Conservation (phyloP, 53 echinoderm and acorn worm species). For the Henricia sp. region DNA sequence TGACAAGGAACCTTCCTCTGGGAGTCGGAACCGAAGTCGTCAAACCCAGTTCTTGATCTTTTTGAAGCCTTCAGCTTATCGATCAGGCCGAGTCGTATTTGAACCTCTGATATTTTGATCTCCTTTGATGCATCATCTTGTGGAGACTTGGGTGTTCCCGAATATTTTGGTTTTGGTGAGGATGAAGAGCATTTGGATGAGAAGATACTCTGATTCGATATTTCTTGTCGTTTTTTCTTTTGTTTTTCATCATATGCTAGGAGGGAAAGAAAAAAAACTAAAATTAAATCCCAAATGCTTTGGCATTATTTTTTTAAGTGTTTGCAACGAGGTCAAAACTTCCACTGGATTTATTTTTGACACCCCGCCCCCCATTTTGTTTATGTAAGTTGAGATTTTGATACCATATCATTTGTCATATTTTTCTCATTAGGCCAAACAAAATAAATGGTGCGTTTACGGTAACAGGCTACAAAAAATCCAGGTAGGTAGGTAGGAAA, state of each 20-base stretch:
- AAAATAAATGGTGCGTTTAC: too few relatives aligned
- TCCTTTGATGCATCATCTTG: background rate
- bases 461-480: too few relatives aligned
- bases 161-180: constrained; percentile 14
- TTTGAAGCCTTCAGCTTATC: constrained; percentile 10
- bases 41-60: constrained; percentile 6
- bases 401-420: too few relatives aligned
- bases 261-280: constrained; percentile 1
- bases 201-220: constrained; percentile 76
- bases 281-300: too few relatives aligned
- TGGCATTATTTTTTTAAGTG: too few relatives aligned
- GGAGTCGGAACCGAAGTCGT: constrained; percentile 24
- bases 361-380: too few relatives aligned
- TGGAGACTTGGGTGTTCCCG: constrained; percentile 13
- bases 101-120: background rate
- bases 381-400: too few relatives aligned
- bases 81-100: constrained; percentile 37
- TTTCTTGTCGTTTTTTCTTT: constrained; percentile 74
- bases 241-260: constrained; percentile 82
- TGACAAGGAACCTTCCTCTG: background rate
- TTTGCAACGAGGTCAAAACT: too few relatives aligned
- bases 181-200: background rate
- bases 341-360: too few relatives aligned
- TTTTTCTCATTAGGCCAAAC: too few relatives aligned
- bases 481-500: too few relatives aligned